Percentiles rank a stretch among this genome's conserved stretches.
Evolutionary conservation across 2,888 invertebrate genomes (phyloP).

Genomic region (Odontocerum albicorne): DNA sequence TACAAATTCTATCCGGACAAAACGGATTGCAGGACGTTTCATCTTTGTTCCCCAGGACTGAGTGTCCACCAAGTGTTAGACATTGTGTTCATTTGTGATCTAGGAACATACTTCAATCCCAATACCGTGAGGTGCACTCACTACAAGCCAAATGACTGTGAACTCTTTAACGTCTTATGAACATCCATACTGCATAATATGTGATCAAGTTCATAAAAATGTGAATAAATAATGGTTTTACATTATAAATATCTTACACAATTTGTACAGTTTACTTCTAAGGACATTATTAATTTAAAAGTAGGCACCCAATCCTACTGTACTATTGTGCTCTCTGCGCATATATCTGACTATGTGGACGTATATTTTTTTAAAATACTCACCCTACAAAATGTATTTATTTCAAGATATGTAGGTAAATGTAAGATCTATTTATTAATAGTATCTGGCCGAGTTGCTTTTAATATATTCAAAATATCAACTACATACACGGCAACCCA

Average conservation of each 20-base stretch:
- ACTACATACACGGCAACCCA: too few species aligned
- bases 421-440: too few species aligned
- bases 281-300: not conserved
- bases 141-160: conserved; percentile 41
- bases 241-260: conserved; percentile 26
- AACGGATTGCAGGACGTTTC: conserved; percentile 60
- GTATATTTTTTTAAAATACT: too few species aligned
- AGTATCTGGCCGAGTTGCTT: too few species aligned
- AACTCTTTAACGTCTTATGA: conserved; percentile 11
- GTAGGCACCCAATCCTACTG: too few species aligned
- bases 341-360: too few species aligned
- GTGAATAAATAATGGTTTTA: conserved; percentile 31
- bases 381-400: too few species aligned
- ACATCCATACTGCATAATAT: not conserved
- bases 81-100: conserved; percentile 62
- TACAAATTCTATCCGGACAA: conserved; percentile 60
- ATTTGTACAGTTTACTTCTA: conserved; percentile 24
- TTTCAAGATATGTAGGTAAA: too few species aligned
- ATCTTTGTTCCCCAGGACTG: conserved; percentile 63
- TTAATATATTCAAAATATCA: too few species aligned
- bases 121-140: conserved; percentile 54
- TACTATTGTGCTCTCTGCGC: too few species aligned
- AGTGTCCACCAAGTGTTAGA: conserved; percentile 57
- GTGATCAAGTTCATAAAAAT: not conserved
- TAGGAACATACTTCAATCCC: conserved; percentile 58